Base-by-base conservation (phyloP, 2,888 invertebrate genomes). In the Mythimna albipuncta region DNA sequence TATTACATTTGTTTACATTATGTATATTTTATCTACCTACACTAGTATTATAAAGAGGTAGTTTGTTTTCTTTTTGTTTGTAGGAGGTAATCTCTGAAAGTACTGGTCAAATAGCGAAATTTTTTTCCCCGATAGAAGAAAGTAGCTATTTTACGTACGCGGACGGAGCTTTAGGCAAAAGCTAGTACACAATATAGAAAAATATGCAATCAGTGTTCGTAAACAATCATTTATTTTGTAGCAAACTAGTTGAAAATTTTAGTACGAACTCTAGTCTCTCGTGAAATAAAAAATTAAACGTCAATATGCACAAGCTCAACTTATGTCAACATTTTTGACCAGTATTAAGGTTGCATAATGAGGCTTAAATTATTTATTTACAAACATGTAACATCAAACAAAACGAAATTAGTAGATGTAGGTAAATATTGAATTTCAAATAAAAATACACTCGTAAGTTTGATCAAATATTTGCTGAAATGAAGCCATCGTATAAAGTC, bases 161-260 rank as follows among this genome's bases (percentile, higher is more conserved):
- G 26, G 26, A 26, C 26, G 26, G 26, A 26, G 2, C 26, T 2
- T 1, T 26, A 2, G 26, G 26, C 26, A 26, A 26, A 26, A 2
- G 32, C 32, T 32, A 2, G 32, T 52, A 52, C 52, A 52, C 9
- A 21, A 54, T 10, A 10, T 54, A 54, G 7, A 1, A 65, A 65
- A 61, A 55, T 50, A 78, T 71, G 71, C 61, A 75, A 79, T 66
- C 63, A 13, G 63, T 47, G 59, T 64, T 66, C 59, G 41, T 64
- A 69, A 75, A 79, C 66, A 72, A 66, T 44, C 52, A 26, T 26
- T 26, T 26, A 26, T 26, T 26, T 26, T 41, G 5, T 50, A 13
- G 52, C 55, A 64, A 54, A 41, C 50, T 58, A 69, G 52, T 64
- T 13, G 32, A 47, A 50, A 66, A 58, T 55, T 16, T 21, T 21